Percentiles rank a stretch among this genome's conserved stretches.
phyloP scores from a whole-genome alignment of 2,797 vertebrate genomes.

The Enteromius thamalakanensis region DNA sequence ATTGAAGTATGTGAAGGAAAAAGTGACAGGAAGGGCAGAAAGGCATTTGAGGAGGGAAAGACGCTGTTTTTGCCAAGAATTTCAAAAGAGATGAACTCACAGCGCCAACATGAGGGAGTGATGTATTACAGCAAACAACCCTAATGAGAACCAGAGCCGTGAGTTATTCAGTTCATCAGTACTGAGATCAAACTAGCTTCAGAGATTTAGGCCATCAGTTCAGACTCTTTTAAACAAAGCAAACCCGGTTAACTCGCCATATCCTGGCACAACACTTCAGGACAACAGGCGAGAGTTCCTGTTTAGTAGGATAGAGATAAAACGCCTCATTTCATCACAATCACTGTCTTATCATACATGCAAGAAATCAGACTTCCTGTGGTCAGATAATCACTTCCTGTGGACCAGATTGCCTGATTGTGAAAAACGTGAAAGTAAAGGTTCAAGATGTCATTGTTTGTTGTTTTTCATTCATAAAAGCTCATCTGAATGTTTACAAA shows the following conservation, averaged over 20 bases:
- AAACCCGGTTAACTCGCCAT: neutral
- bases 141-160: constrained; percentile 66
- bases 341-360: constrained; percentile 58
- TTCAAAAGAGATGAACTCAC: constrained; percentile 62
- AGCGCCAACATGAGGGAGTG: constrained; percentile 58
- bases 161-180: constrained; percentile 19
- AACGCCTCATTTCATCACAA: constrained; percentile 70
- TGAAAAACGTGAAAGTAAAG: neutral
- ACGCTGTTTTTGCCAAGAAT: constrained; percentile 67
- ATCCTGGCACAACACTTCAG: neutral
- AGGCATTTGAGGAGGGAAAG: constrained; percentile 51
- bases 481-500: neutral
- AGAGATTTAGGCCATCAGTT: neutral
- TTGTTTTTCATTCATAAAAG: neutral
- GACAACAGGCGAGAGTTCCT: neutral
- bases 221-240: neutral
- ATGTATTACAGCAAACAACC: constrained; percentile 49
- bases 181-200: constrained; percentile 3
- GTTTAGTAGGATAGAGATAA: constrained; percentile 59
- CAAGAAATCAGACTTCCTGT: constrained; percentile 70
- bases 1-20: neutral
- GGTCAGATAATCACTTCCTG: constrained; percentile 65
- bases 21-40: constrained; percentile 41
- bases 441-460: neutral
- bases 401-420: constrained; percentile 65